Evolutionary conservation across 2,113 vertebrate genomes (phyloP).

Genomic region (Thunnus maccoyii): DNA sequence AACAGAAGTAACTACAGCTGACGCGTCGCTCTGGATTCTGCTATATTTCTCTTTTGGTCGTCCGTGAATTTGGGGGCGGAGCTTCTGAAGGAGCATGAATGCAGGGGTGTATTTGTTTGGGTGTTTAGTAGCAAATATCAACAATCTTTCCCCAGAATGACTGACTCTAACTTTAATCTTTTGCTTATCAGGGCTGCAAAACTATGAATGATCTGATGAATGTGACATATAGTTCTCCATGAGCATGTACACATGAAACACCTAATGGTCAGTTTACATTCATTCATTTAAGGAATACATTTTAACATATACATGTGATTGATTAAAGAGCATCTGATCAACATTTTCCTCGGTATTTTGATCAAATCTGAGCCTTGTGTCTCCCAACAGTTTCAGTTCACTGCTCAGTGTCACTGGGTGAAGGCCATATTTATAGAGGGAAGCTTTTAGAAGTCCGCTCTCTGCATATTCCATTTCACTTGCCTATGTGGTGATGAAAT

Average conservation of each 20-base stretch:
- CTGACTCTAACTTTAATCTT: too few relatives aligned
- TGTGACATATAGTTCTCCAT: neutral
- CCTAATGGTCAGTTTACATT: too few relatives aligned
- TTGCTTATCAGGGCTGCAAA: neutral
- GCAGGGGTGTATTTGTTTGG: too few relatives aligned
- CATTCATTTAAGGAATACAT: neutral
- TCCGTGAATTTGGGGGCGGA: too few relatives aligned
- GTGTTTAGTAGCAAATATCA: too few relatives aligned
- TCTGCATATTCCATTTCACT: neutral
- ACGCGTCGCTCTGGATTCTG: too few relatives aligned
- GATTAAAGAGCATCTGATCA: neutral
- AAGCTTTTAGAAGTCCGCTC: neutral
- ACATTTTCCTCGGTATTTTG: neutral
- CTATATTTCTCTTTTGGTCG: too few relatives aligned
- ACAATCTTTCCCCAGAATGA: too few relatives aligned
- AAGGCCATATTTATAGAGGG: neutral
- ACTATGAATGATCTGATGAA: neutral
- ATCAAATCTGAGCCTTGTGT: neutral
- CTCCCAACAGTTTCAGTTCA: neutral
- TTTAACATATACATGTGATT: neutral
- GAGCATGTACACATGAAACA: neutral
- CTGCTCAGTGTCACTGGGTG: neutral
- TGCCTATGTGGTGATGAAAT: constrained; percentile 9
- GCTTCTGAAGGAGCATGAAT: too few relatives aligned
- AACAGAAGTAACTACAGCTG: too few relatives aligned